A percentile compares a stretch with the other conserved stretches of the same genome.
phyloP scores from a whole-genome alignment of 2,888 invertebrate genomes.

The Argyra leucocephala region DNA sequence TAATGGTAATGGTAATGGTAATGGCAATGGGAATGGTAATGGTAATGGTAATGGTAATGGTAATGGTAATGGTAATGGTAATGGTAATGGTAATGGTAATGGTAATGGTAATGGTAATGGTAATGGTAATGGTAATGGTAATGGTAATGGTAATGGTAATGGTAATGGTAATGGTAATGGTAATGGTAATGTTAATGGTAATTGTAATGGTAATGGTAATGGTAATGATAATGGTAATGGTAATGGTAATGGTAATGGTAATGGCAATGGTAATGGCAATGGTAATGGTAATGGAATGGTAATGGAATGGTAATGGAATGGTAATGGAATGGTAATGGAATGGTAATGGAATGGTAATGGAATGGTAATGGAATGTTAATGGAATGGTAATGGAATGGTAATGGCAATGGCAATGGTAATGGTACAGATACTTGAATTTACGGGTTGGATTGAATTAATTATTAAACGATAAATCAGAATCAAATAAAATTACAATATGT shows the following conservation, averaged over 20 bases:
- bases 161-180: slow-evolving; percentile 10
- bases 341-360: too few relatives aligned
- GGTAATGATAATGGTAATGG: slow-evolving; percentile 10
- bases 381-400: too few relatives aligned
- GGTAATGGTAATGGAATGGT: slow-evolving; percentile 17
- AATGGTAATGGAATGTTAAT: too few relatives aligned
- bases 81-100: slow-evolving; percentile 10
- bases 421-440: too few relatives aligned
- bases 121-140: slow-evolving; percentile 11
- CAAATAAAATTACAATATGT: too few relatives aligned
- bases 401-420: too few relatives aligned
- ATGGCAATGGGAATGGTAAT: slow-evolving; percentile 11
- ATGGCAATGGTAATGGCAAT: slow-evolving; percentile 8
- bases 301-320: too few relatives aligned
- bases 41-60: slow-evolving; percentile 11
- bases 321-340: too few relatives aligned
- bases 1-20: slow-evolving; percentile 11
- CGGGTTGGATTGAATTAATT: too few relatives aligned
- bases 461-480: too few relatives aligned
- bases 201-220: slow-evolving; percentile 10
- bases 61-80: slow-evolving; percentile 11
- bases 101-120: slow-evolving; percentile 11
- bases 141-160: slow-evolving; percentile 10
- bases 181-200: slow-evolving; percentile 11
- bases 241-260: slow-evolving; percentile 11